phyloP scores from a whole-genome alignment of 2,113 vertebrate species.

The Dendropsophus ebraccatus region DNA sequence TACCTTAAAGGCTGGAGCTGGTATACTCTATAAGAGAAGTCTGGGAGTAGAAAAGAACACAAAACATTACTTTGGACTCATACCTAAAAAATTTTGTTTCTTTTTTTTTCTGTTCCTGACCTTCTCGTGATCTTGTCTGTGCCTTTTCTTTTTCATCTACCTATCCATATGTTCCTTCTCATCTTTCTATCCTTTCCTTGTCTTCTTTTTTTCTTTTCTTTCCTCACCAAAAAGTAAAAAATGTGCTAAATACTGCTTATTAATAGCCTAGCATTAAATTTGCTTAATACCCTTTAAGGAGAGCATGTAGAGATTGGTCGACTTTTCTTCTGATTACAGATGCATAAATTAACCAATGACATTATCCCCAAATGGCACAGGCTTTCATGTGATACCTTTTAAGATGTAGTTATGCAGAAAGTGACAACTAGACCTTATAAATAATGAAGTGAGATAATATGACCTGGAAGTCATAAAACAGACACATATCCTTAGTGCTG shows the following conservation, averaged over 20 bases:
- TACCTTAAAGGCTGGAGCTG: too few species aligned
- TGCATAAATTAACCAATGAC: constrained; percentile 56
- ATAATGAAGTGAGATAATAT: constrained; percentile 55
- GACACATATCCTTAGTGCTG: constrained; percentile 30
- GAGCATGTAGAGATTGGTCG: constrained; percentile 4
- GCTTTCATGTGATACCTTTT: constrained; percentile 51
- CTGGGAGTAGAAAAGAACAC: not conserved
- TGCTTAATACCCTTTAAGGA: constrained; percentile 34
- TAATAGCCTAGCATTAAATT: not conserved
- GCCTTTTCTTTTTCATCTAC: not conserved
- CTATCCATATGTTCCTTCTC: not conserved
- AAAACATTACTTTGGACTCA: not conserved
- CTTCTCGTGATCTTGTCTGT: not conserved
- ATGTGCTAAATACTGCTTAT: not conserved
- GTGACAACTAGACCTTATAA: constrained; percentile 56
- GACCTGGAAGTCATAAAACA: constrained; percentile 58
- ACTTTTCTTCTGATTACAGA: constrained; percentile 26
- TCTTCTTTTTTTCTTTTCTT: not conserved
- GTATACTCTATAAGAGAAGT: too few species aligned
- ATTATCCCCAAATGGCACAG: constrained; percentile 54
- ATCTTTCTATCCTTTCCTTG: not conserved
- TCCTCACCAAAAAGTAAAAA: not conserved
- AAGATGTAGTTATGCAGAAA: constrained; percentile 58
- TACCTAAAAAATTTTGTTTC: not conserved
- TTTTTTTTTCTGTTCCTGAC: not conserved